Base-by-base conservation (phyloP, 2,888 invertebrate species). In the Rhingia campestris region DNA sequence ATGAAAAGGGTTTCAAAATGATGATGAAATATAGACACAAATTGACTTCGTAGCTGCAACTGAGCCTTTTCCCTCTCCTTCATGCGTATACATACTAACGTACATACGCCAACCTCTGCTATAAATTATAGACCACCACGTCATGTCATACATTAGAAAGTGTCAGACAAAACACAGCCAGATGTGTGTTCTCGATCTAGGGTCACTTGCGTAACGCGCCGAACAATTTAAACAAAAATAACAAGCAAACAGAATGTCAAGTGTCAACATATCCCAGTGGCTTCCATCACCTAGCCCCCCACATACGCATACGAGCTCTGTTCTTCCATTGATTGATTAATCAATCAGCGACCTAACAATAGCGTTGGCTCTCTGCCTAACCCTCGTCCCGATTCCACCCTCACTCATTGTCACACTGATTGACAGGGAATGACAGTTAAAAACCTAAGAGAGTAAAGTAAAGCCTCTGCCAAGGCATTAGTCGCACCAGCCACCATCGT, bases 381-480 rank as follows among this genome's bases (percentile, higher is more conserved):
- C 33, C 56, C 53, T 47, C 39, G 12, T 22, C 41, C 49, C 37
- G 10, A 41, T 32, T 64, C 39, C 63, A 59, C 54, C 67, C 39
- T 33, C 56, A 22, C 12, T 56, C 49, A 39, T n/a, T 45, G 43
- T 67, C 80, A 69, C 51, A 51, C 63, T 75, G 63, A 80, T 58
- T 74, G 75, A 53, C 74, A 74, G 43, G 33, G 32, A 76, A 69
- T 54, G 61, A 76, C 63, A 70, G 41, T 70, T 58, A 39, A 76
- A 70, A 63, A 37, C 54, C 63, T 56, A 51, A 39, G 30, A 54
- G 30, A 61, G 30, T 39, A 63, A 30, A 32, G 14, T 22, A 22
- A 22, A 22, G 22, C 22, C 22, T 22, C 14, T 47, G 5, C 47
- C 47, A 61, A 61, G 32, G 32, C 59, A 59, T 12, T 59, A 35